A percentile compares a stretch with the other conserved stretches of the same genome.
These are phyloP conservation scores for Pseudoatta argentina DNA, from an alignment of 1,140 invertebrate genomes.

Conservation along the genomic window DNA sequence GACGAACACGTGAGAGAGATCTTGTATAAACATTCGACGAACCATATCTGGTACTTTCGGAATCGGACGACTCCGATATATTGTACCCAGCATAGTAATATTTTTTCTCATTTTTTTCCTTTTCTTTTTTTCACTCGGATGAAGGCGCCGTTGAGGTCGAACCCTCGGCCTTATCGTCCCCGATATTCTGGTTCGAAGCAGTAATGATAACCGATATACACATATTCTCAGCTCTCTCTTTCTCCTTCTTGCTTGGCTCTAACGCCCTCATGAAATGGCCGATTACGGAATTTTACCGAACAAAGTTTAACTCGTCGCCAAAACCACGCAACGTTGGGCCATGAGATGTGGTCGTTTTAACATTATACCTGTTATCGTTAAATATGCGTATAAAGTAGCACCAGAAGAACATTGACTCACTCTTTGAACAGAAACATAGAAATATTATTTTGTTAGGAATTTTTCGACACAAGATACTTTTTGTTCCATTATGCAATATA, in stretches of 20 bases:
- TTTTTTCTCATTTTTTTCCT: slow-evolving; percentile 3
- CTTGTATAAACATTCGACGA: neutral
- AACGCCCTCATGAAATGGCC: slow-evolving; percentile 48
- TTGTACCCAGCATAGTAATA: slow-evolving; percentile 22
- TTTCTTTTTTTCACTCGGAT: slow-evolving; percentile 27
- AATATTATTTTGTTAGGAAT: neutral
- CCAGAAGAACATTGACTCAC: neutral
- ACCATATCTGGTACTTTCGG: neutral
- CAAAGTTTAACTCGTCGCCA: slow-evolving; percentile 72
- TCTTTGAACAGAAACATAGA: neutral
- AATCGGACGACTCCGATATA: neutral
- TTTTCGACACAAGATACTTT: neutral
- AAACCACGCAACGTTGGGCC: slow-evolving; percentile 37
- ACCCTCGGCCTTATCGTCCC: slow-evolving; percentile 63
- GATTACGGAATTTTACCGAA: slow-evolving; percentile 73
- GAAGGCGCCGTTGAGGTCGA: slow-evolving; percentile 66
- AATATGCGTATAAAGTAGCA: neutral
- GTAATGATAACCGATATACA: slow-evolving; percentile 70
- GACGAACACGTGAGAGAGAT: slow-evolving; percentile 18
- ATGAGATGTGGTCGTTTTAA: neutral
- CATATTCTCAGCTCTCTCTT: slow-evolving; percentile 58
- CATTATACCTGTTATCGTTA: neutral
- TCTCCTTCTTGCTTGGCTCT: slow-evolving; percentile 23
- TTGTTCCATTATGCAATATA: neutral
- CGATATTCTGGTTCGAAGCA: slow-evolving; percentile 73